These are phyloP conservation scores for Squalus acanthias DNA, from an alignment of 2,797 vertebrate species.

Conservation along the genomic window DNA sequence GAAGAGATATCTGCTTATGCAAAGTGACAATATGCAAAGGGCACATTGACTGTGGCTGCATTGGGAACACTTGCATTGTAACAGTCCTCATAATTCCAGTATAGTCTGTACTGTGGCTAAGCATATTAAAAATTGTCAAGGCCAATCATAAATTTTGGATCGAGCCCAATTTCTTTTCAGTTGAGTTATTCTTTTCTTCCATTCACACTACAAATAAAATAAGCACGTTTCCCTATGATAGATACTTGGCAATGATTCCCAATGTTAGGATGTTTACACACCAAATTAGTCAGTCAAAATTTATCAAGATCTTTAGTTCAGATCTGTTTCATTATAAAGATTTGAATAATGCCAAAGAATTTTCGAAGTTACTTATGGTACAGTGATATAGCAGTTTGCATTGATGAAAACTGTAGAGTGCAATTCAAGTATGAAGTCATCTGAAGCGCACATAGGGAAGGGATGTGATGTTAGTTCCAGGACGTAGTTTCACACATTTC, in stretches of 20 bases:
- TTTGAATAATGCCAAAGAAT: not conserved
- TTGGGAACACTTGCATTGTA: not conserved
- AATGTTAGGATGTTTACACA: not conserved
- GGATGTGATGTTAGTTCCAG: not conserved
- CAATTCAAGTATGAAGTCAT: not conserved
- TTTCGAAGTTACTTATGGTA: not conserved
- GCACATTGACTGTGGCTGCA: slow-evolving; percentile 2
- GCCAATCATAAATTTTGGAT: not conserved
- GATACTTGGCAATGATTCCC: not conserved
- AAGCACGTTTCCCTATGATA: not conserved
- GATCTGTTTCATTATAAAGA: not conserved
- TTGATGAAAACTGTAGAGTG: not conserved
- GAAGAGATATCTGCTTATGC: not conserved
- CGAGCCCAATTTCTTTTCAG: not conserved
- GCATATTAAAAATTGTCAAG: not conserved
- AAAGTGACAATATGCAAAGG: slow-evolving; percentile 19
- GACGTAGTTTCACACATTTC: not conserved
- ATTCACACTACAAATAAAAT: not conserved
- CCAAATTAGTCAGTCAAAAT: not conserved
- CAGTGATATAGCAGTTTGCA: not conserved
- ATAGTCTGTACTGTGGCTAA: not conserved
- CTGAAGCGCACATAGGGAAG: not conserved
- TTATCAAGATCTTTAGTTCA: not conserved
- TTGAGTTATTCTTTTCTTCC: not conserved
- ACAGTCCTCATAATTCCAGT: not conserved